These are phyloP conservation scores for Cephus rjabovi DNA, from an alignment of 2,888 invertebrate species.

Conservation along the genomic window DNA sequence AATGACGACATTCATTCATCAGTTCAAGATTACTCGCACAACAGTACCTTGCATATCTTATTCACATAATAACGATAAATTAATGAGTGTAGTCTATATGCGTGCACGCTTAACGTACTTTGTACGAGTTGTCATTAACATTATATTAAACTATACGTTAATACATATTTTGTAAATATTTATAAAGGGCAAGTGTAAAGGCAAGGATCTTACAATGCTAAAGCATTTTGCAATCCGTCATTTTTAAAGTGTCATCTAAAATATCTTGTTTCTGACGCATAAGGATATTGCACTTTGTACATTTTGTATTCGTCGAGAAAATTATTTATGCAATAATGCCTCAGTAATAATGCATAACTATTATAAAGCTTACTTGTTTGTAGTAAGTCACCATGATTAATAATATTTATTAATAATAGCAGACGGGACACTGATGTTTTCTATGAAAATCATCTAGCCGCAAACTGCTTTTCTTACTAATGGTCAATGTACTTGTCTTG, in stretches of 20 bases:
- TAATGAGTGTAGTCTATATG: not conserved
- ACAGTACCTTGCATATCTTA: not conserved
- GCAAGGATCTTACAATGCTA: not conserved
- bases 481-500: not conserved
- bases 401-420: not conserved
- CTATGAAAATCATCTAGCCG: not conserved
- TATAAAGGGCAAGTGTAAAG: not conserved
- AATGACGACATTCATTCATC: not conserved
- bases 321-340: not conserved
- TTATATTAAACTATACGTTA: not conserved
- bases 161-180: not conserved
- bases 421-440: not conserved
- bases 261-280: not conserved
- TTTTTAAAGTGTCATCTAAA: not conserved
- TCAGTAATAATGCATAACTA: not conserved
- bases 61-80: not conserved
- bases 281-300: conserved; percentile 25
- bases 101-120: conserved; percentile 9
- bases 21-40: not conserved
- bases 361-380: not conserved
- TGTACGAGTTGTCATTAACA: conserved; percentile 1
- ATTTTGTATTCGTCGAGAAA: not conserved
- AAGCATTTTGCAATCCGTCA: not conserved
- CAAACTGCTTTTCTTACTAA: not conserved
- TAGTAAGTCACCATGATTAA: not conserved